phyloP scores from a whole-genome alignment of 2,113 vertebrate genomes.

The Rhizomys pruinosus region DNA sequence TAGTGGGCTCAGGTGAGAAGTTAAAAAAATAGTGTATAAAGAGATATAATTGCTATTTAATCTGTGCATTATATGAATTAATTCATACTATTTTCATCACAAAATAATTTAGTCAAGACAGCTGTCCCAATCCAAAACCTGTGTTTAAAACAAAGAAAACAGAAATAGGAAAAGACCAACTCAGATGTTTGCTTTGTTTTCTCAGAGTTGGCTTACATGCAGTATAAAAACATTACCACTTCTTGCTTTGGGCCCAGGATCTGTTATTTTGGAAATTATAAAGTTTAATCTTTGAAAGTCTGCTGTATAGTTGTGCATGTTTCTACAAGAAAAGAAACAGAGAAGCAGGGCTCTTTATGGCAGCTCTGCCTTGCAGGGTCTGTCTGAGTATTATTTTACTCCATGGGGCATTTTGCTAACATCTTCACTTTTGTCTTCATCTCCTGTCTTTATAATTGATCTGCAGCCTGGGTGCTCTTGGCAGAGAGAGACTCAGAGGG shows the following conservation, averaged over 20 bases:
- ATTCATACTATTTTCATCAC: neutral
- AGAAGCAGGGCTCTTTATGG: neutral
- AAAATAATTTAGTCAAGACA: neutral
- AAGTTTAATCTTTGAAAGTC: constrained; percentile 4
- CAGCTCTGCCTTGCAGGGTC: neutral
- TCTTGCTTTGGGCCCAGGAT: neutral
- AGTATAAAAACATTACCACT: neutral
- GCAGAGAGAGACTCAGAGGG: neutral
- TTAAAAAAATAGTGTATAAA: neutral
- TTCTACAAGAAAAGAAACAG: constrained; percentile 1
- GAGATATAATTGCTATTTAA: neutral
- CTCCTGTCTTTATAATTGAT: constrained; percentile 53
- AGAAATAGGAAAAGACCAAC: neutral
- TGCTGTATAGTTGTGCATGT: neutral
- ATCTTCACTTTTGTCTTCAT: constrained; percentile 61
- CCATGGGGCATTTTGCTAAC: neutral
- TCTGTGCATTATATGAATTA: neutral
- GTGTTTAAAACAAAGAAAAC: neutral
- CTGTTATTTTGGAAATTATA: neutral
- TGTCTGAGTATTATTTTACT: constrained; percentile 14
- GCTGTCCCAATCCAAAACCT: neutral
- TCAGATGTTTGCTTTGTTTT: neutral
- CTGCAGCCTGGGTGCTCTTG: neutral
- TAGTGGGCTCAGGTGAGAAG: neutral
- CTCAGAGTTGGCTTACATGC: neutral